Base-by-base conservation (phyloP, 2,888 invertebrate genomes). In the Amphipoea lucens region DNA sequence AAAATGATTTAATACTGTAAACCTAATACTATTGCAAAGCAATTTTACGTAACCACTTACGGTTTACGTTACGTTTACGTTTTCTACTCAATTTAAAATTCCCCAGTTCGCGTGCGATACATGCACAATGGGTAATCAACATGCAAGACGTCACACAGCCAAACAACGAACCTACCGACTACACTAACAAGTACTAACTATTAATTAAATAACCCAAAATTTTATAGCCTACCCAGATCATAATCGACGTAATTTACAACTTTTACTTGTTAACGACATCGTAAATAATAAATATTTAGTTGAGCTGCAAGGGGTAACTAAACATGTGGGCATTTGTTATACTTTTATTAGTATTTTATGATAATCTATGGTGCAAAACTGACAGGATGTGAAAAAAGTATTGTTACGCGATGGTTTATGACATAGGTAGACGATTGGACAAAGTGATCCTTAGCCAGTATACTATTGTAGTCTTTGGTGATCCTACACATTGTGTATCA, bases 221-320 rank as follows among this genome's bases (percentile, higher is more conserved):
- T 87, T 88, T 90, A 92, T 89, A 85, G 87, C 87, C 78, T 81
- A 86, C 85, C 84, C 90, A 87, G 87, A 91, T 92, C 88, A 88
- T 89, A 91, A 94, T 95, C 95, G 82, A 70, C 51, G 82, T 93
- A 93, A 94, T 94, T 94, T 94, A 94, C 92, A 91, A 91, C 92
- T 92, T 92, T 91, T 90, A 93, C 94, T 92, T 91, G 92, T 92
- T 94, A 94, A 94, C 94, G 94, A 93, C 92, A 91, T 92, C 92
- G 86, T 94, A 94, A 94, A 94, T 94, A 90, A 92, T 87, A 84
- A 77, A 83, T 88, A 87, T 91, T 91, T 90, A 89, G 88, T 87
- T 78, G 86, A 82, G 74, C 79, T 74, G 83, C 68, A 82, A 91
- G 90, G 86, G 85, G 86, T 89, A 72, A 79, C 80, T 82, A 73